Base-by-base conservation (phyloP, 2,888 invertebrate genomes). In the Pediacus dermestoides region DNA sequence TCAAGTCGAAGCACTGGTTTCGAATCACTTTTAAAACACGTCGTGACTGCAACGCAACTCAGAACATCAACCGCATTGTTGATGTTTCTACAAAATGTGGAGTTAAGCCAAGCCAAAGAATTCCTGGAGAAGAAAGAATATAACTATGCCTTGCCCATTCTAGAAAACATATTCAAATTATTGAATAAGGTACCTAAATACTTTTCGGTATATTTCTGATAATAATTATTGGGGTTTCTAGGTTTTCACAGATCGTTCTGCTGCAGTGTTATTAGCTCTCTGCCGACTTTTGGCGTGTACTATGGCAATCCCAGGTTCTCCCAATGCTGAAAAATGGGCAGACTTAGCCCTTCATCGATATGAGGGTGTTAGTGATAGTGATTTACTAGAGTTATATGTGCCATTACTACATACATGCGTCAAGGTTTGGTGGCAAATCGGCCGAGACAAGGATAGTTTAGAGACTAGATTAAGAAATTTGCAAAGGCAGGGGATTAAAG, bases 351-450 rank as follows among this genome's bases (percentile, higher is more conserved):
- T 85, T n/a, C 75, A 76, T 53, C 73, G 85, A 33, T 85, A 80
- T 51, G 82, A 85, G 48, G 81, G 78, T 2, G 78, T 85, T 46
- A 80, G 82, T 56, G 85, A 85, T 62, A 77, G 78, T 8, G 85
- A 85, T 57, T 64, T 85, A 23, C 65, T 85, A 34, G 73, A 78
- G 27, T 72, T 85, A 21, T 85, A 85, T 57, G 71, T 82, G 53
- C 85, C 85, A 1, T 65, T 85, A 30, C 52, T 85, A 38, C 78
- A 82, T 52, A 74, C 81, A 3, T 83, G 83, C 54, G 75, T 79
- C 26, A 77, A 77, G 55, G 74, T 85, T 53, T 83, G 81, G 79
- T 78, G 52, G 65, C 75, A 77, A 44, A 68, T 77, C 16, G 81
- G 80, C 4, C 72, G 75, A 46, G 80, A 84, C 55, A 79, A 78